Percentiles rank a stretch among this genome's conserved stretches.
phyloP scores from a whole-genome alignment of 2,113 vertebrate genomes.

The Bucco capensis region DNA sequence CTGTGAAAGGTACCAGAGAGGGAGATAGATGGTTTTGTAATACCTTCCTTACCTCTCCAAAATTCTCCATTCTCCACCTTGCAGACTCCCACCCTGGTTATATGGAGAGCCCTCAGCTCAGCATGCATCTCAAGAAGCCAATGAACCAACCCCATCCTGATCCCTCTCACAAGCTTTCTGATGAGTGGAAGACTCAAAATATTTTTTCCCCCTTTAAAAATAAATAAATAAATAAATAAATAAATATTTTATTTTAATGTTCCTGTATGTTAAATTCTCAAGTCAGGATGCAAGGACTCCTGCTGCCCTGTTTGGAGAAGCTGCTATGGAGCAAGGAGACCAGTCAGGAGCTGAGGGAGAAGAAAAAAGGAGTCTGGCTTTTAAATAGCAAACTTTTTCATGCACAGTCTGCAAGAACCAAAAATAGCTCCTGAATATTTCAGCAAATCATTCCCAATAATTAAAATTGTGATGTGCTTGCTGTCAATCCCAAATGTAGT shows the following conservation, averaged over 20 bases:
- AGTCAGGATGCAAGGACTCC: background rate
- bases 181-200: background rate
- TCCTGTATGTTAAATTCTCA: background rate
- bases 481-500: constrained; percentile 43
- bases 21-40: background rate
- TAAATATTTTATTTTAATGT: background rate
- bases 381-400: constrained; percentile 37
- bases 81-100: background rate
- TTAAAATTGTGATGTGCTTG: constrained; percentile 57
- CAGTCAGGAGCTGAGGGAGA: background rate
- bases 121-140: background rate
- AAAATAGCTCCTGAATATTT: constrained; percentile 58
- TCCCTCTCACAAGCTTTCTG: background rate
- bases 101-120: background rate
- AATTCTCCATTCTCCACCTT: background rate
- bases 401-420: constrained; percentile 26
- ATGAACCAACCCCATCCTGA: background rate
- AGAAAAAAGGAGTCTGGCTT: background rate
- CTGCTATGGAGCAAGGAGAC: background rate
- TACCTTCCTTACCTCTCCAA: background rate
- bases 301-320: background rate
- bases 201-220: too few relatives aligned
- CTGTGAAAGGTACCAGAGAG: background rate
- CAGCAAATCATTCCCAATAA: constrained; percentile 56
- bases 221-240: too few relatives aligned